Conservation (phyloP, 2,113 vertebrate genomes). For the Anguilla rostrata region DNA sequence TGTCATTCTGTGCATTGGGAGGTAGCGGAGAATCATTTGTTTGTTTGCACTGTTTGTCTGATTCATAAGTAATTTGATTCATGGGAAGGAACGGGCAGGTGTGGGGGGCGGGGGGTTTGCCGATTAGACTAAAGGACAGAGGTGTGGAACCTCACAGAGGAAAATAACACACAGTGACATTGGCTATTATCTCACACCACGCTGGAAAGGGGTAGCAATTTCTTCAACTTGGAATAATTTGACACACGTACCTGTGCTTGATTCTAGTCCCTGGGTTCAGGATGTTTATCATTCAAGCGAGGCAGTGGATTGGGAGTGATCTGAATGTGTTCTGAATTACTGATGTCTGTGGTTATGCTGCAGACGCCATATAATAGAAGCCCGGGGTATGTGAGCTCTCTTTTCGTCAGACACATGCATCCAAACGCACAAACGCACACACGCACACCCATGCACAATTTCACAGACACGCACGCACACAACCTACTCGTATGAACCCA, state of each 20-base stretch:
- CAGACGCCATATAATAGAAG: background rate
- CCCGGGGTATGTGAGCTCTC: background rate
- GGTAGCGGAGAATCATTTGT: conserved; percentile 56
- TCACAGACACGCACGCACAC: background rate
- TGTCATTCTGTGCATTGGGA: conserved; percentile 39
- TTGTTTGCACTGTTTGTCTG: conserved; percentile 55
- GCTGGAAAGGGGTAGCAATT: conserved; percentile 34
- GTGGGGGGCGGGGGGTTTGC: conserved; percentile 58
- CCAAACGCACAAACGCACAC: background rate
- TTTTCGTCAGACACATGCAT: background rate
- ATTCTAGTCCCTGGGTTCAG: background rate
- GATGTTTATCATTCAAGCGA: background rate
- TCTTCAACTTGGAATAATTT: conserved; percentile 9
- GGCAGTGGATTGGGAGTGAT: background rate
- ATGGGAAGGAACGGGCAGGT: conserved; percentile 37
- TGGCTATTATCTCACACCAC: conserved; percentile 48
- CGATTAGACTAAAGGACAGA: conserved; percentile 51
- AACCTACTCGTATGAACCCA: background rate
- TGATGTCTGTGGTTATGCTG: background rate
- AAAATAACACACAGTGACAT: conserved; percentile 49
- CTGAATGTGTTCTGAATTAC: background rate
- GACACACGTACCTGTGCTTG: background rate
- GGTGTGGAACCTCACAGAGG: conserved; percentile 46
- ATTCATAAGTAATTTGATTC: conserved; percentile 64
- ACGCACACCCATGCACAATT: too few relatives aligned